phyloP scores from a whole-genome alignment of 2,113 vertebrate genomes.

The Hyaena hyaena region DNA sequence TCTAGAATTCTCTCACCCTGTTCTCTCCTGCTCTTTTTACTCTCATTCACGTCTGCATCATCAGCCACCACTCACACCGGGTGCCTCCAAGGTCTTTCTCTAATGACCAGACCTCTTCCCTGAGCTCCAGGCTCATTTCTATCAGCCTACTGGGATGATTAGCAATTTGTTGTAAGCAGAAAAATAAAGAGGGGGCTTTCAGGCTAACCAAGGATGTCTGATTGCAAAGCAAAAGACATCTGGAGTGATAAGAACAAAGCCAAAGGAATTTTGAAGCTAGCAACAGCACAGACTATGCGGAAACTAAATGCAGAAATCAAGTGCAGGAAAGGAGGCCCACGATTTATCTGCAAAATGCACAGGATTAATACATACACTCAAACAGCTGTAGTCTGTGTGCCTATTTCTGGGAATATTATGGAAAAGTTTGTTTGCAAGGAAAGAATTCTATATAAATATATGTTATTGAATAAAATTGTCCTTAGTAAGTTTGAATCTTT shows the following conservation, averaged over 20 bases:
- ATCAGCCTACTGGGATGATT: background rate
- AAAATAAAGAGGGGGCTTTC: background rate
- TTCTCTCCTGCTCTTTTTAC: background rate
- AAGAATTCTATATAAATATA: background rate
- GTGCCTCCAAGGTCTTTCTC: background rate
- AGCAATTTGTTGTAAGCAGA: background rate
- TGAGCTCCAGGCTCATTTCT: background rate
- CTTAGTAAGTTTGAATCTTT: background rate
- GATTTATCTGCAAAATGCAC: background rate
- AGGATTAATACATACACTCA: background rate
- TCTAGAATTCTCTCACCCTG: background rate
- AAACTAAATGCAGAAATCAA: background rate
- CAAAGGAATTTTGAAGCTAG: constrained; percentile 4
- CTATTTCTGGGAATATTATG: background rate
- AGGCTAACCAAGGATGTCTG: background rate
- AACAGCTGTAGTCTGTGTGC: background rate
- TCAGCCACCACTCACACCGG: no score
- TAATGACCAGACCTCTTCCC: background rate
- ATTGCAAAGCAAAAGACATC: constrained; percentile 4
- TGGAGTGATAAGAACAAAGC: background rate
- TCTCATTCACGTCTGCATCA: background rate
- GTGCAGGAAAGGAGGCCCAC: background rate
- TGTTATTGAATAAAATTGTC: constrained; percentile 1
- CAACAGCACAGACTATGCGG: background rate
- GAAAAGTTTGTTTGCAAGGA: background rate